Conservation (phyloP, 2,113 vertebrate genomes). For the Sus scrofa region T2T-Sscrofa CM000827.6:78616501-78617000, state of each 20-base stretch:
- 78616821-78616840: background rate
- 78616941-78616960: background rate
- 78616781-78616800: background rate
- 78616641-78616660: background rate
- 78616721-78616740: background rate
- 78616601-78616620: fast-evolving
- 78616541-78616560: background rate
- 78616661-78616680: background rate
- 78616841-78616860: background rate
- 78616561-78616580: background rate
- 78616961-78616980: background rate
- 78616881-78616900: background rate
- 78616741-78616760: background rate
- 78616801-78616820: background rate
- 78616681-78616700: no score
- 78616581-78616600: no score
- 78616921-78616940: background rate
- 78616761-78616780: background rate
- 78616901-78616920: background rate
- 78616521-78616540: background rate
- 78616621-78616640: background rate
- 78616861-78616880: background rate
- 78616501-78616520: background rate
- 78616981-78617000: background rate
- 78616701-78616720: background rate